These are phyloP conservation scores for Cydia fagiglandana DNA, from an alignment of 1,140 invertebrate species.

Conservation along the genomic window DNA sequence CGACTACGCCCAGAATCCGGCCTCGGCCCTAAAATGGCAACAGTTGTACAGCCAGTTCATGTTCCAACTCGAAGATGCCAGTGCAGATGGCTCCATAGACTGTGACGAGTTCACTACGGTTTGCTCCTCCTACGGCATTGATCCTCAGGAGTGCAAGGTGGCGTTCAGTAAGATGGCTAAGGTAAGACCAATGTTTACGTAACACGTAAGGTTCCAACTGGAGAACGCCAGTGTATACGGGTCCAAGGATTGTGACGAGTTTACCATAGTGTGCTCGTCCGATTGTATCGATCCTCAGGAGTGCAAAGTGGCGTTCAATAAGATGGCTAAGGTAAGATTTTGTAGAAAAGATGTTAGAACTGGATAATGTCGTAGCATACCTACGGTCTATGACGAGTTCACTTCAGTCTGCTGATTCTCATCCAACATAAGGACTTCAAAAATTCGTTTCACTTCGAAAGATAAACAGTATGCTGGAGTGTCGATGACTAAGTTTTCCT, in stretches of 20 bases:
- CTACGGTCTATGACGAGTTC: too few relatives aligned
- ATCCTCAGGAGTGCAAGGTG: constrained; percentile 85
- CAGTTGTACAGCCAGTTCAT: constrained; percentile 90
- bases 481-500: not conserved
- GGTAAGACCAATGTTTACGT: constrained; percentile 55
- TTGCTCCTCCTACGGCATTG: constrained; percentile 88
- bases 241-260: constrained; percentile 89
- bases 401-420: too few relatives aligned
- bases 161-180: constrained; percentile 90
- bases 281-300: constrained; percentile 87
- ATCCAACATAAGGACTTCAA: not conserved
- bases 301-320: constrained; percentile 88
- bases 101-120: constrained; percentile 90
- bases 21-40: constrained; percentile 89
- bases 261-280: constrained; percentile 88
- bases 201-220: constrained; percentile 88
- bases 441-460: constrained; percentile 8
- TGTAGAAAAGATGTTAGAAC: too few relatives aligned
- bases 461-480: constrained; percentile 8
- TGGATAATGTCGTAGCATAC: too few relatives aligned
- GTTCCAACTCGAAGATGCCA: constrained; percentile 93
- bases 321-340: constrained; percentile 80
- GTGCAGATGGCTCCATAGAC: constrained; percentile 90
- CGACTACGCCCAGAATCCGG: constrained; percentile 87
- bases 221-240: constrained; percentile 92